Conservation (phyloP, 2,888 invertebrate species). For the Synergus laeviventris region DNA sequence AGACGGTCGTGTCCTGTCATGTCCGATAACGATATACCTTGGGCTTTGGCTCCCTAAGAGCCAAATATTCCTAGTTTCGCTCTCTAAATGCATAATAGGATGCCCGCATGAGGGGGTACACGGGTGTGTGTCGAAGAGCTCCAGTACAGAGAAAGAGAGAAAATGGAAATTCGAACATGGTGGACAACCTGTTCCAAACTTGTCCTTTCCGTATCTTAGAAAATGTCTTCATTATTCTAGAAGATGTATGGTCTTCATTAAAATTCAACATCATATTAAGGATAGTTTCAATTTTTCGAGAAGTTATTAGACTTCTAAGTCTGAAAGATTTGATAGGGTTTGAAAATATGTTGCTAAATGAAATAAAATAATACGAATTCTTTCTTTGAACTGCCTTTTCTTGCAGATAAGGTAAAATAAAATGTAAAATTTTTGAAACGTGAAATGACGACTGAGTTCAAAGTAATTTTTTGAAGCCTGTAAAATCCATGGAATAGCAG, state of each 20-base stretch:
- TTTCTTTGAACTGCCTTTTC: not conserved
- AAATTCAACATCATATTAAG: no score
- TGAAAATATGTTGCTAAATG: no score
- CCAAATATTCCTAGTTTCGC: conserved; percentile 65
- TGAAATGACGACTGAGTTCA: conserved; percentile 17
- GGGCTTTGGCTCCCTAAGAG: conserved; percentile 68
- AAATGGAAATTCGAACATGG: conserved; percentile 53
- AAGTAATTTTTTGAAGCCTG: conserved; percentile 25
- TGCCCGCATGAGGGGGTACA: conserved; percentile 67
- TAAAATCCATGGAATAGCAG: not conserved
- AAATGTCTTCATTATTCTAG: conserved; percentile 6
- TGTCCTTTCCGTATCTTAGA: conserved; percentile 42
- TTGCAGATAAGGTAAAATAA: not conserved
- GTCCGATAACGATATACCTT: conserved; percentile 75
- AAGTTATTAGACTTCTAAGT: no score
- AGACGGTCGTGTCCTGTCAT: conserved; percentile 75
- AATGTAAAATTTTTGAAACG: conserved; percentile 8
- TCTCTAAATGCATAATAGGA: conserved; percentile 76
- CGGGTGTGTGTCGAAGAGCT: conserved; percentile 14
- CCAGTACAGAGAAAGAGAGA: conserved; percentile 45
- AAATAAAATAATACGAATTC: no score
- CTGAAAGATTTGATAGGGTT: no score
- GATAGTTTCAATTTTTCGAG: no score
- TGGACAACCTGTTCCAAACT: conserved; percentile 51
- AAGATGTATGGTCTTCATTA: no score